phyloP scores from a whole-genome alignment of 1,140 invertebrate species.

The Drosophila suzukii region DNA sequence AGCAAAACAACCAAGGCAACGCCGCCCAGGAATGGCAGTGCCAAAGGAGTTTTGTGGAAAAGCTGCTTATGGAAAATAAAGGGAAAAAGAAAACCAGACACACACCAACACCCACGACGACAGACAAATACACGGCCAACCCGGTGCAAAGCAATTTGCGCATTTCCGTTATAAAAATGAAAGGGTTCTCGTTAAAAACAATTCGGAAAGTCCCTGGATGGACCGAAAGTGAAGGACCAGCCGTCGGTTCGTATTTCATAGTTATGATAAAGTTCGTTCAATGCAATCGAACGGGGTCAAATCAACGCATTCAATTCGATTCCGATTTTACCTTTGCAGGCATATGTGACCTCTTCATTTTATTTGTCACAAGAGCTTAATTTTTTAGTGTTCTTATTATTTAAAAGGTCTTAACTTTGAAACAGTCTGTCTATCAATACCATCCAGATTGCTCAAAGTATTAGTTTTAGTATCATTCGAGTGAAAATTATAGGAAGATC shows the following conservation, averaged over 20 bases:
- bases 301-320: background rate
- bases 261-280: slow-evolving; percentile 69
- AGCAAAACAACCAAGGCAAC: slow-evolving; percentile 68
- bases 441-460: too few species aligned
- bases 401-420: too few species aligned
- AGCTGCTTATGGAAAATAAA: slow-evolving; percentile 75
- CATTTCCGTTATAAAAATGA: slow-evolving; percentile 80
- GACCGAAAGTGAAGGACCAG: slow-evolving; percentile 42
- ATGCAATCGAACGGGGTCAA: slow-evolving; percentile 55
- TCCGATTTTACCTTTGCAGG: background rate
- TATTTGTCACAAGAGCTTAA: background rate
- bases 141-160: slow-evolving; percentile 81
- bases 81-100: slow-evolving; percentile 57
- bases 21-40: slow-evolving; percentile 29
- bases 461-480: too few species aligned
- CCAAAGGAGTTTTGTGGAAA: slow-evolving; percentile 60
- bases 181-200: slow-evolving; percentile 80
- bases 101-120: slow-evolving; percentile 41
- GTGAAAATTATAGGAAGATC: too few species aligned
- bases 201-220: slow-evolving; percentile 53
- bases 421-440: too few species aligned
- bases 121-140: slow-evolving; percentile 66
- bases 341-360: slow-evolving; percentile 2
- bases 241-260: slow-evolving; percentile 64
- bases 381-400: too few species aligned